Base-by-base conservation (phyloP, 2,797 vertebrate genomes). In the Phalloptychus januarius region DNA sequence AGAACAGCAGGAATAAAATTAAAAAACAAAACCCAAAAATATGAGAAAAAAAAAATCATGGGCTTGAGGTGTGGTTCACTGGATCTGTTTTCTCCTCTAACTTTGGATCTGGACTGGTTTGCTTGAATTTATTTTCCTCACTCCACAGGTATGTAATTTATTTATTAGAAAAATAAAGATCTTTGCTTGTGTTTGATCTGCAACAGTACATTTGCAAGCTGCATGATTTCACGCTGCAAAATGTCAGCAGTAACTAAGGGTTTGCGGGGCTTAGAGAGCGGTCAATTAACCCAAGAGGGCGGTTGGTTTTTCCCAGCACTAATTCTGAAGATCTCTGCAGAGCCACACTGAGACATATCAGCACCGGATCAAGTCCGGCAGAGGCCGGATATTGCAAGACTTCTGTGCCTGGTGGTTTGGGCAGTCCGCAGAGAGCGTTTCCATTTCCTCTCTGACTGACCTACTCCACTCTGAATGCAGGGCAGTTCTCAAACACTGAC, bases 391-490 rank as follows among this genome's bases (percentile, higher is more conserved):
- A 88, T 87, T 91, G 79, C 77, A 78, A 38, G 54, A 76, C 70
- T 85, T 88, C 48, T 85, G 83, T 73, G 87, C 86, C 80, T 78
- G 44, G 72, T 48, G 74, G 45, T 80, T 75, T 63, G 74, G 85
- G 78, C 74, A 31, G 67, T 86, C 83, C 75, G 1, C 50, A 15
- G 73, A 77, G 87, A 86, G 80, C 36, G 52, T 87, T 85, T 82
- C 46, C 65, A 77, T 79, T 83, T 82, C 85, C 81, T 83, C 63
- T 70, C 79, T 79, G 46, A 45, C 40, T 80, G 83, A 81, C 81
- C 90, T n/a, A 63, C 65, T 85, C 54, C 50, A 42, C 81, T 87
- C 87, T 87, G 72, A 87, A 94, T 92, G 58, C 93, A 88, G 70
- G 33, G 48, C 74, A 38, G 71, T 72, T 80, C 79, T 82, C 79